Evolutionary conservation across 2,888 invertebrate genomes (phyloP), one percentile per base, ranked within the genome.

Genomic region (Colletes collaris): DNA sequence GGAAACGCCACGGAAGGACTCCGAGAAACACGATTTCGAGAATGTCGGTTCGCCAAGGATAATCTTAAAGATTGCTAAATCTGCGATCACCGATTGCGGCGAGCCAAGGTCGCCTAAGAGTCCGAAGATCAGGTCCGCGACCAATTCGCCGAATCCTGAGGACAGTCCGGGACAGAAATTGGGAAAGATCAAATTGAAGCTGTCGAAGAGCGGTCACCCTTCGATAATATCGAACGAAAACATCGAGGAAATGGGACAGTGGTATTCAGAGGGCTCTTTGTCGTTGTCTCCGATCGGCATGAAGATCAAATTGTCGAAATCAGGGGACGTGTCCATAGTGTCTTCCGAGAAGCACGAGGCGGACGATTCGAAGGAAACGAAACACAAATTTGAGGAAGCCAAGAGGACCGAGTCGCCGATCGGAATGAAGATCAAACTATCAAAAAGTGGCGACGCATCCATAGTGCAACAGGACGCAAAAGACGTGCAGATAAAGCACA

Each of bases 141-240:
- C 92, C 0, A 92, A 92, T 79, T 93, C 93, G 2, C 93, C 92
- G 1, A 93, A 92, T 84, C 92, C 92, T 0, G 93, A 93, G 27
- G 93, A 93, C 37, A 92, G 91, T 81, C 91, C 92, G 3, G 91
- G 92, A n/a, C 93, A 94, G 74, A 94, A 94, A 82, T 88, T 94
- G 55, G 93, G 93, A 0, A 94, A 94, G 84, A 94, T 94, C 52
- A 94, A 94, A 80, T 84, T 94, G 59, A 95, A 95, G 80, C 91
- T 94, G 53, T 94, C 94, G 0, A 94, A 94, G 85, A 92, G 92
- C 60, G 92, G 93, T 2, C 93, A 93, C 79, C 93, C 93, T 4
- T 93, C 93, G 0, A 93, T 93, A 62, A 92, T 93, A 76, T 89
- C 92, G 0, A 92, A 92, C 65, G 92, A 92, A 56, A 91, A 89